Conservation (phyloP, 1,140 invertebrate genomes). For the Pseudomyrmex gracilis region DNA sequence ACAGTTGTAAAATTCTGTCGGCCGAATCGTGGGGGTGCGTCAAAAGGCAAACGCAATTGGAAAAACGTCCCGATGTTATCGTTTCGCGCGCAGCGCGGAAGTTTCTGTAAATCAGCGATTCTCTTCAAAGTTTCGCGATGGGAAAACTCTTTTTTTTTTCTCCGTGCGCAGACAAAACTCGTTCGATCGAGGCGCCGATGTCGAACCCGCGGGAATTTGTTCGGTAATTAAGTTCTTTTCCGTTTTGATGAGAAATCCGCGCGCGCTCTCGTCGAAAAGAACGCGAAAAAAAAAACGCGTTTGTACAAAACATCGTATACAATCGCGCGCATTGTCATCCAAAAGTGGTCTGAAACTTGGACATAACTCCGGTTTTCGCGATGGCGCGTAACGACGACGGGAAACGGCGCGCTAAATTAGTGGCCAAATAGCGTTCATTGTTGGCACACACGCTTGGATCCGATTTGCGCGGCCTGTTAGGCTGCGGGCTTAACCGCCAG, state of each 20-base stretch:
- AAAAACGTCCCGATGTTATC: conserved; percentile 6
- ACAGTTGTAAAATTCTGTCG: conserved; percentile 54
- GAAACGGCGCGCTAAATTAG: conserved; percentile 36
- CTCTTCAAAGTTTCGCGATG: conserved; percentile 2
- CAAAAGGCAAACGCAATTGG: neutral
- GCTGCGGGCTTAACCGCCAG: conserved; percentile 47
- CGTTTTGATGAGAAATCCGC: neutral
- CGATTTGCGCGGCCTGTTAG: conserved; percentile 28
- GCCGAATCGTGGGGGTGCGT: neutral
- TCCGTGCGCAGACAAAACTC: neutral
- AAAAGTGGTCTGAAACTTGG: conserved; percentile 5
- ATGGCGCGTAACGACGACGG: neutral
- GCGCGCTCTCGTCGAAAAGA: no score
- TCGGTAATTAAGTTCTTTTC: neutral
- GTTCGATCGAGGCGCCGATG: neutral
- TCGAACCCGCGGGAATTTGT: neutral
- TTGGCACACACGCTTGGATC: conserved; percentile 37
- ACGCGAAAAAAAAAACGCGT: no score
- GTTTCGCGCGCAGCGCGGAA: conserved; percentile 2
- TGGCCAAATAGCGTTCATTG: conserved; percentile 51
- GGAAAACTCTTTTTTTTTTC: neutral
- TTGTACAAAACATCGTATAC: no score
- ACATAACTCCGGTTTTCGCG: neutral
- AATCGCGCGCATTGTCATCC: neutral
- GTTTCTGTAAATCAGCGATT: conserved; percentile 3